Conservation (phyloP, 2,797 vertebrate species). For the Cirrhinus mrigala region DNA sequence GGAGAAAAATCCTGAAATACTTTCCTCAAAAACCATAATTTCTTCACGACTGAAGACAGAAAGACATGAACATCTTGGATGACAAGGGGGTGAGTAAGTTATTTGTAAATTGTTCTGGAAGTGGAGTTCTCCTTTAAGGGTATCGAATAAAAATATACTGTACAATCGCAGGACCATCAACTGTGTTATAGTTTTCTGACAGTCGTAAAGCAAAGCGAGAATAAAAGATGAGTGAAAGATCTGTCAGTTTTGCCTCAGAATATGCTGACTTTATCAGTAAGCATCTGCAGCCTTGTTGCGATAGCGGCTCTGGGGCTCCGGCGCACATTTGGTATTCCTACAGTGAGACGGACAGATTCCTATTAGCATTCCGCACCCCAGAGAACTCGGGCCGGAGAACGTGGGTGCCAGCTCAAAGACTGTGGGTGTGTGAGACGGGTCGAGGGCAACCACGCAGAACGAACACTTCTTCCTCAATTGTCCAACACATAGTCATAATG, state of each 20-base stretch:
- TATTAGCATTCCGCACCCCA: slow-evolving; percentile 54
- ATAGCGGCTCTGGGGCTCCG: background rate
- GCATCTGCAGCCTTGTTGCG: slow-evolving; percentile 14
- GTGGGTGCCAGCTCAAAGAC: background rate
- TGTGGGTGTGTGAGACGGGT: slow-evolving; percentile 30
- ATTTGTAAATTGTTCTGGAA: too few relatives aligned
- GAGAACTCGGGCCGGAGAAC: background rate
- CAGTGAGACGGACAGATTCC: slow-evolving; percentile 34
- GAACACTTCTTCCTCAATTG: slow-evolving; percentile 65
- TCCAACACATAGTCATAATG: slow-evolving; percentile 72
- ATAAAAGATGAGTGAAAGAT: background rate
- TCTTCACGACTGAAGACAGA: too few relatives aligned
- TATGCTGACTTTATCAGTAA: slow-evolving; percentile 15
- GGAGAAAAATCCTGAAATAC: too few relatives aligned
- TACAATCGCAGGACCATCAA: background rate
- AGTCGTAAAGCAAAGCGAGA: background rate
- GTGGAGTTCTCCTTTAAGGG: too few relatives aligned
- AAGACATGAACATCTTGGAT: too few relatives aligned
- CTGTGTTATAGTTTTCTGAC: background rate
- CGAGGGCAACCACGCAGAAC: slow-evolving; percentile 62
- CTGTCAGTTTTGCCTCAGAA: slow-evolving; percentile 16
- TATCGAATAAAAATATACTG: background rate
- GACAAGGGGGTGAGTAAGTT: too few relatives aligned
- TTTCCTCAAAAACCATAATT: too few relatives aligned
- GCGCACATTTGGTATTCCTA: slow-evolving; percentile 46